These are phyloP conservation scores for Cyclargus thomasi DNA, from an alignment of 1,140 invertebrate genomes.

Conservation along the genomic window DNA sequence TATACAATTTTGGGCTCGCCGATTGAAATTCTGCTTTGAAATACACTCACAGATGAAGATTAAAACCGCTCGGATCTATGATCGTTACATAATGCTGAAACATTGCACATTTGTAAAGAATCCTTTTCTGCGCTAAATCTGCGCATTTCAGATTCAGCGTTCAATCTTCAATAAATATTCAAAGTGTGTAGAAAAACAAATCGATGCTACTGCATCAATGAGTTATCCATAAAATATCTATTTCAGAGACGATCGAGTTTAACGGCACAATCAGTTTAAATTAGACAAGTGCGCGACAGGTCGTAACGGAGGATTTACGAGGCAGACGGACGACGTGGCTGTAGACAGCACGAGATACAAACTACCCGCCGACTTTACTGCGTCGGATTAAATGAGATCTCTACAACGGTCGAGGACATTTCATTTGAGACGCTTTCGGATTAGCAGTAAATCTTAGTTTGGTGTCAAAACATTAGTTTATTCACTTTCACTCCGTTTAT, in stretches of 20 bases:
- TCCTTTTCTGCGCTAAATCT: no score
- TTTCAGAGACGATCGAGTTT: neutral
- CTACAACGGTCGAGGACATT: neutral
- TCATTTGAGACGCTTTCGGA: neutral
- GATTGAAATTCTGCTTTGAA: neutral
- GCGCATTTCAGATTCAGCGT: no score
- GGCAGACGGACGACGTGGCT: no score
- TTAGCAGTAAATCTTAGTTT: neutral
- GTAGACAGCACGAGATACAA: neutral
- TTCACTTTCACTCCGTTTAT: neutral
- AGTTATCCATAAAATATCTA: neutral
- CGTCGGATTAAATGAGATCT: neutral
- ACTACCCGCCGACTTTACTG: neutral
- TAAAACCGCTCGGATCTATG: neutral
- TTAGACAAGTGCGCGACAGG: neutral
- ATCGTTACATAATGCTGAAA: no score
- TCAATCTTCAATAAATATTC: neutral
- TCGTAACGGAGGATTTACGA: neutral
- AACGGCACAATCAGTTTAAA: conserved; percentile 1
- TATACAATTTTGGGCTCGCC: neutral
- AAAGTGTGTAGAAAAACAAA: neutral
- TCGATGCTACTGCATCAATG: neutral
- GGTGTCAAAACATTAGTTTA: neutral
- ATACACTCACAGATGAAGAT: neutral
- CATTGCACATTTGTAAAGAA: no score